Base-by-base conservation (phyloP, 1,140 invertebrate genomes). In the Diachasma alloeum region DNA sequence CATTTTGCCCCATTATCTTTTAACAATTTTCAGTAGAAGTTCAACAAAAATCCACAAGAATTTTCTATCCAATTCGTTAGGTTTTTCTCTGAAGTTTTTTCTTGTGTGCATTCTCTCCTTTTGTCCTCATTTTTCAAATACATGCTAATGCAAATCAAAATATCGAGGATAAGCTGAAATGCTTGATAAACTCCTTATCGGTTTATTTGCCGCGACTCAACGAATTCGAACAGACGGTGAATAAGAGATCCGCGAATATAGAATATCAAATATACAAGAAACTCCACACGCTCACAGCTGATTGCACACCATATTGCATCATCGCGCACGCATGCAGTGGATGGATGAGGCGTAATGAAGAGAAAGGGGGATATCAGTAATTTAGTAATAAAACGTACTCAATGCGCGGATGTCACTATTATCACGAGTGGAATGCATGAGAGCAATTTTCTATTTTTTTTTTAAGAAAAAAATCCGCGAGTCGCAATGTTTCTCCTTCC, bases 121-220 rank as follows among this genome's bases (percentile, higher is more conserved):
- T 42, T 13, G 39, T 6, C n/a, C 1, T n/a, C 48, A 56, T 13
- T 56, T 74, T 67, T 63, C 22, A 42, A 22, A 37, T 15, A 71
- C 22, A 53, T 13, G 31, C 36, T 53, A 44, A 79, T 72, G 53
- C 39, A 59, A 56, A 42, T 75, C 39, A 68, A 71, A 75, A 72
- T 75, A 67, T 66, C 68, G 22, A 17, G 22, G 22, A 74, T 48
- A 19, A 22, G 48, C 8, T 19, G 48, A 15, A 4, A 19, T 19
- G n/a, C 4, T 15, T 15, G 48, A 56, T 56, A 56, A 56, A 56
- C 48, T 31, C n/a, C 48, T 56, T 56, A 56, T 56, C 48, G 19
- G 48, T 6, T 56, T 56, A 19, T 56, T 56, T 56, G 15, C 9
- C 6, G 0, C 13, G 8, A 19, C 15, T 19, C 2, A 31, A 56